Percentiles rank a stretch among this genome's conserved stretches.
phyloP scores from a whole-genome alignment of 2,797 vertebrate genomes.

The Pelodytes ibericus region DNA sequence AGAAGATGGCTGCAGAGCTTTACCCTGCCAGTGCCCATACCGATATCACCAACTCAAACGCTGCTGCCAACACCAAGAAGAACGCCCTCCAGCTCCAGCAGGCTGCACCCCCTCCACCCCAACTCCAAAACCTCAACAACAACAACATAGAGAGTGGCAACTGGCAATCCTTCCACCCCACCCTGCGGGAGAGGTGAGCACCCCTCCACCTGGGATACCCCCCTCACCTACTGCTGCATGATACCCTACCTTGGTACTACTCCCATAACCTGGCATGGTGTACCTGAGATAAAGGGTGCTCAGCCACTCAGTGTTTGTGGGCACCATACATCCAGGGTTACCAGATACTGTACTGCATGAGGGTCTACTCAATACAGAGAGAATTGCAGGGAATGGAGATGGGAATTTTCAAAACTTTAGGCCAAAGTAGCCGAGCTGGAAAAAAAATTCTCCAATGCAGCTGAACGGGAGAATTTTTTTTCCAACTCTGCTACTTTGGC shows the following conservation, averaged over 20 bases:
- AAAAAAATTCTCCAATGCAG: no score
- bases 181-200: constrained; percentile 89
- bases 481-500: no score
- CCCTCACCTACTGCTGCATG: neutral
- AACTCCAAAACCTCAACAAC: constrained; percentile 86
- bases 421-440: no score
- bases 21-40: constrained; percentile 77
- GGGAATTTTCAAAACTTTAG: no score
- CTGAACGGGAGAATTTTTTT: no score
- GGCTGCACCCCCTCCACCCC: constrained; percentile 69
- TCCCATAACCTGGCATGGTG: neutral
- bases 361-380: no score
- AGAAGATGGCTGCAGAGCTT: constrained; percentile 95
- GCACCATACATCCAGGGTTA: no score
- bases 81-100: constrained; percentile 77
- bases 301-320: no score
- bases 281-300: no score
- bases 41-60: constrained; percentile 75
- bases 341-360: no score
- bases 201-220: constrained; percentile 6
- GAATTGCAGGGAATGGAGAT: no score
- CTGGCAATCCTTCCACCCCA: constrained; percentile 91
- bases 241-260: neutral
- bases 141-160: constrained; percentile 85
- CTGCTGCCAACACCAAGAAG: constrained; percentile 77